Evolutionary conservation across 53 echinoderm and acorn worm genomes (phyloP), one percentile per base, ranked within the genome.

Genomic region (Luidia sarsii): DNA sequence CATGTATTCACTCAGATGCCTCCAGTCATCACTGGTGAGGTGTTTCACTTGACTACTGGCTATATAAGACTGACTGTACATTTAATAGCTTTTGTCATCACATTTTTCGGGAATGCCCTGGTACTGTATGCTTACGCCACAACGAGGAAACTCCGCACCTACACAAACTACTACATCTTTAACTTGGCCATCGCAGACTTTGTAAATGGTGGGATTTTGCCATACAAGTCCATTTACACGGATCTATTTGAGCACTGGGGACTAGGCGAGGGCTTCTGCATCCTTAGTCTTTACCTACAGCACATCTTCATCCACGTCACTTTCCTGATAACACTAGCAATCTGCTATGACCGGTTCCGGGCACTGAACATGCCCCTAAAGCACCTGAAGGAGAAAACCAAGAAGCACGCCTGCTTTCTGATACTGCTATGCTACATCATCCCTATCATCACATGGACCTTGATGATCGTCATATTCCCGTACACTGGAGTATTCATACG

Each of bases 161-260:
- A 89, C 80, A 79, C 54, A 28, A 89, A 89, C 70, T 72, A 89
- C 27, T 84, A 72, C 80, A 79, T 89, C 45, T 61, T 83, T 2
- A 75, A 79, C 7, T 34, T 89, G 39, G 89, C 89, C 21, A 37
- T 83, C 37, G 79, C 79, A 10, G 89, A 89, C 34, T 50, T 89
- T 9, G 36, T 89, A 21, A 79, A 57, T 6, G 89, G 89, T 6
- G 77, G 69, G 1, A 61, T 89, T 3, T 22, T 68, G 20, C 80
- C 80, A 48, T 60, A 50, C 1, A 53, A 66, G 29, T 63, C 55
- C 11, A 39, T 43, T 8, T 46, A 68, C 9, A 28, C 57, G 22
- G 57, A 73, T 20, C 29, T 68, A 37, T 13, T 69, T 0, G 63
- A 38, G 2, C 8, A 31, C 23, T 89, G 89, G 89, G 79, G 83